These are phyloP conservation scores for Hydrochoerus hydrochaeris DNA, from an alignment of 2,113 vertebrate species.

Conservation along the genomic window DNA sequence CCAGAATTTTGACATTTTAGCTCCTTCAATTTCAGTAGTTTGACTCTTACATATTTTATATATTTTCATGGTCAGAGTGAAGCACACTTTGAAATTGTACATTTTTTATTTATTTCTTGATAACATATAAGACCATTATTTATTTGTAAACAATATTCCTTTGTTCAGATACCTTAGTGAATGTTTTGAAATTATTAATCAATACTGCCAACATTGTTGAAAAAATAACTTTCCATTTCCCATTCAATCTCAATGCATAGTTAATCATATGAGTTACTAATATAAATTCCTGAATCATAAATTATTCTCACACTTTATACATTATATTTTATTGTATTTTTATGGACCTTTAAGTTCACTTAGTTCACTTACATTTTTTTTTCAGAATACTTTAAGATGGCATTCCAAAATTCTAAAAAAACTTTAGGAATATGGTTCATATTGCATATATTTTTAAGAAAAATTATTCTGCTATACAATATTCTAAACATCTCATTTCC, in stretches of 20 bases:
- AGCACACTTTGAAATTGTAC: neutral
- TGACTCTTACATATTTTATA: neutral
- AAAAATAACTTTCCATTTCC: neutral
- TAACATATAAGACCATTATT: neutral
- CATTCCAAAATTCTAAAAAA: constrained; percentile 28
- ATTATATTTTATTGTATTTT: neutral
- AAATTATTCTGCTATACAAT: neutral
- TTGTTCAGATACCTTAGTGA: neutral
- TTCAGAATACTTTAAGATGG: neutral
- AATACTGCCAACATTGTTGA: neutral
- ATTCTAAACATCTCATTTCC: neutral
- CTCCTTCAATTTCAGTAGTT: neutral
- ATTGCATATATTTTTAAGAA: neutral
- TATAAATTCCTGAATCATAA: neutral
- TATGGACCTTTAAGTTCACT: neutral
- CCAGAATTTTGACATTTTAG: neutral
- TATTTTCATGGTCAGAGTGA: neutral
- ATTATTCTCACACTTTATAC: neutral
- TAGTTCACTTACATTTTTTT: neutral
- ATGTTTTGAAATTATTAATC: neutral
- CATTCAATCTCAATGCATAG: neutral
- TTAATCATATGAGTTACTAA: neutral
- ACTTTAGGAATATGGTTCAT: neutral
- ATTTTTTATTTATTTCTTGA: neutral
- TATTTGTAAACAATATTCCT: neutral